These are phyloP conservation scores for Harpagifer antarcticus DNA, from an alignment of 2,797 vertebrate species.

Conservation along the genomic window DNA sequence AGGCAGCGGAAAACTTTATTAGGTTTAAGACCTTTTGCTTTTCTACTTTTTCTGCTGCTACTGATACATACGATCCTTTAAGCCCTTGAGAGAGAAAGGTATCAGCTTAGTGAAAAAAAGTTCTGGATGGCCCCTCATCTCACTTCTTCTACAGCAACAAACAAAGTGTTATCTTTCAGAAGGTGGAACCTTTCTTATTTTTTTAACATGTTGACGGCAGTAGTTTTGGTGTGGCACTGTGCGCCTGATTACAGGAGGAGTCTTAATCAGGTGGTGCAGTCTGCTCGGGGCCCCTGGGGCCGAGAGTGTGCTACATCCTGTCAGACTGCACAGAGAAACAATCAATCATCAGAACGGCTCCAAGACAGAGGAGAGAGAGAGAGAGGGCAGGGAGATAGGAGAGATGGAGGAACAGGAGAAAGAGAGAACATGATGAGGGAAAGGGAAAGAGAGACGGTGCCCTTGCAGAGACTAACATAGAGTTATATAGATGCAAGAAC, in stretches of 20 bases:
- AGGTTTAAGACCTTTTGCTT: conserved; percentile 79
- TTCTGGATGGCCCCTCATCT: conserved; percentile 62
- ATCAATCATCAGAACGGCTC: conserved; percentile 94
- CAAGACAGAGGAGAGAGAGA: conserved; percentile 77
- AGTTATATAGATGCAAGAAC: conserved; percentile 55
- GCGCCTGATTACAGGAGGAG: conserved; percentile 92
- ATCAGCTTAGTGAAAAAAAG: conserved; percentile 59
- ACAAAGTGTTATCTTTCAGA: conserved; percentile 80
- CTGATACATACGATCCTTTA: conserved; percentile 80
- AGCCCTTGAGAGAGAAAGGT: conserved; percentile 80
- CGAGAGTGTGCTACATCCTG: conserved; percentile 90
- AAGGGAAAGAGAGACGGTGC: conserved; percentile 47
- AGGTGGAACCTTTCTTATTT: conserved; percentile 76
- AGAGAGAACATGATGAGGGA: conserved; percentile 47
- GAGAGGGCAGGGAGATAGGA: conserved; percentile 70
- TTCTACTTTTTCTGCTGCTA: conserved; percentile 80
- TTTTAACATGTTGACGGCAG: conserved; percentile 78
- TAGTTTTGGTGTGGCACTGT: conserved; percentile 85
- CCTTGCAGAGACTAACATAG: conserved; percentile 61
- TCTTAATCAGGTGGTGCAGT: conserved; percentile 94
- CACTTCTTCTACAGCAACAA: conserved; percentile 61
- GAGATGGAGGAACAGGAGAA: conserved; percentile 60
- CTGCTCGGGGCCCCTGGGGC: conserved; percentile 90
- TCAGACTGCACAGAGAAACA: conserved; percentile 94
- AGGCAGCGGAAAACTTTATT: conserved; percentile 83